Evolutionary conservation across 2,888 invertebrate genomes (phyloP), one percentile per base, ranked within the genome.

Genomic region (Ametastegia equiseti): DNA sequence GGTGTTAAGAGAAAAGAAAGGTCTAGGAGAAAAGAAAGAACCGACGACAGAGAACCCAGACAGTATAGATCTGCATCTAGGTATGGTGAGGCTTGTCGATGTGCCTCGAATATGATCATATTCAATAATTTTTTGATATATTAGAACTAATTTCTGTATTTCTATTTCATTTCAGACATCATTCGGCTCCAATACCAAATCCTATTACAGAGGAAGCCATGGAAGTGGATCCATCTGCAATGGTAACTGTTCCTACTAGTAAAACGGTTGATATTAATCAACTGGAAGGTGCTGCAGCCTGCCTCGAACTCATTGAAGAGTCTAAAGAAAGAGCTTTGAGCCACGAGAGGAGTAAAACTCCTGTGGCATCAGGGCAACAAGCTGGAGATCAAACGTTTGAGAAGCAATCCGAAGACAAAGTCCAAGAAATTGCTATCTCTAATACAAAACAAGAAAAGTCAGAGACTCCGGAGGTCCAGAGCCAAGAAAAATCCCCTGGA

Each of bases 1-100:
- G 89, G 89, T 6, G 92, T 92, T 23, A 93, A 93, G 79, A 92
- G 93, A 85, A 94, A 96, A 92, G 96, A 96, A 92, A 95, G 95
- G 88, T 87, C 89, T 42, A 87, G 88, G 80, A 89, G 88, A 83
- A 91, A 89, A 82, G 88, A 89, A 80, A 85, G 84, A 33, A 83
- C 84, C 30, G 89, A 90, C n/a, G 88, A 90, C 42, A 86, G 87
- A 79, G 88, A 90, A 63, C 83, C 85, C 2, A 87, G 87, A 81
- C 60, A 84, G 15, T 91, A 89, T 39, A 87, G 85, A 83, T 88
- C 90, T 36, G 84, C 84, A 0, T 86, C 89, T 7, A 88, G 88
- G 89, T 88, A 85, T 69, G 83, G 9, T 15, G 23, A 11, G 13
- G 19, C 81, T 23, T 63, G 30, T 23, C 30, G 11, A 13, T 73